phyloP scores from a whole-genome alignment of 2,888 invertebrate genomes.

The Geophilus truncorum region DNA sequence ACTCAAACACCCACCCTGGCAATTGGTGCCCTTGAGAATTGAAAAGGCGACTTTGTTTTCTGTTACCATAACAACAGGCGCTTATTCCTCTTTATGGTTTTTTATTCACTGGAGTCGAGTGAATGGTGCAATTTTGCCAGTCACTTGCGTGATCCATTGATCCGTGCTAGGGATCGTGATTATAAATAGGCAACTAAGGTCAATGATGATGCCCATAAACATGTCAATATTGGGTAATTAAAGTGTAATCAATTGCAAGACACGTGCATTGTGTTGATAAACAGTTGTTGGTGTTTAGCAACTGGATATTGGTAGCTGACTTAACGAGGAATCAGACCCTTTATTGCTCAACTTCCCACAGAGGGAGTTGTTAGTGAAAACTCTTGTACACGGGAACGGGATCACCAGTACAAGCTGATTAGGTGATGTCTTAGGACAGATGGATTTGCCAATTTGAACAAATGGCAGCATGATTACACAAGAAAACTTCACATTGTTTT shows the following conservation, averaged over 20 bases:
- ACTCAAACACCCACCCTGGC: not conserved
- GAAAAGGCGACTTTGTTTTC: not conserved
- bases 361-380: slow-evolving; percentile 19
- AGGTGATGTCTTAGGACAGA: not conserved
- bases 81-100: not conserved
- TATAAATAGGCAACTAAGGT: not conserved
- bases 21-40: not conserved
- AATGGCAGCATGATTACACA: not conserved
- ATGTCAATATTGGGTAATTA: not conserved
- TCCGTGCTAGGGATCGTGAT: not conserved
- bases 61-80: not conserved
- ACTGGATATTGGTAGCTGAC: slow-evolving; percentile 7
- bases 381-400: not conserved
- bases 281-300: not conserved
- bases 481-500: not conserved
- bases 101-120: not conserved
- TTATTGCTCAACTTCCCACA: not conserved
- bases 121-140: not conserved
- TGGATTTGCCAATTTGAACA: not conserved
- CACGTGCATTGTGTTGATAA: not conserved
- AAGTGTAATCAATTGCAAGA: not conserved
- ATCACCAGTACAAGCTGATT: not conserved
- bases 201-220: not conserved
- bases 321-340: not conserved
- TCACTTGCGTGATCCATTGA: not conserved